phyloP scores from a whole-genome alignment of 2,888 invertebrate genomes.

The Meghimatium bilineatum region DNA sequence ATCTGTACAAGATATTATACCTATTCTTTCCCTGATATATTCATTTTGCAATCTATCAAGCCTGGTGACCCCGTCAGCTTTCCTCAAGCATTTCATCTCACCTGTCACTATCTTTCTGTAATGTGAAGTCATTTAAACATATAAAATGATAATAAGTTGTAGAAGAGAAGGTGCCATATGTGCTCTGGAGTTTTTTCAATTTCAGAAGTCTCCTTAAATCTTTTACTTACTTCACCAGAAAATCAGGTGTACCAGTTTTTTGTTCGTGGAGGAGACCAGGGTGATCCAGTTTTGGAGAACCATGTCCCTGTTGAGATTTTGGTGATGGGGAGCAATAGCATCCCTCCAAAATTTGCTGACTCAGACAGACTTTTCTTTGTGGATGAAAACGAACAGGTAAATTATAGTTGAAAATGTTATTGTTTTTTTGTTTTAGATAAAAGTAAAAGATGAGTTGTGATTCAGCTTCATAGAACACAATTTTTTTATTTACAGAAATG shows the following conservation, averaged over 20 bases:
- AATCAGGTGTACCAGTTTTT: constrained; percentile 86
- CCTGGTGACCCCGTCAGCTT: no score
- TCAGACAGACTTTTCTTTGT: constrained; percentile 87
- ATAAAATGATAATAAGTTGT: no score
- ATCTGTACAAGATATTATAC: no score
- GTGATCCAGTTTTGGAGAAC: constrained; percentile 83
- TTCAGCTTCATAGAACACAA: not conserved
- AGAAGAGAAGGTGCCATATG: no score
- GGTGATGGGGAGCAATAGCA: constrained; percentile 84
- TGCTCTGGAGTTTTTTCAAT: no score
- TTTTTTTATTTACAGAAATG: not conserved
- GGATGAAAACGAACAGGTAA: constrained; percentile 85
- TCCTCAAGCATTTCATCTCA: no score
- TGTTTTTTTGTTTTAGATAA: no score
- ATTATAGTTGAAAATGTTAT: not conserved
- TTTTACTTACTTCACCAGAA: constrained; percentile 53
- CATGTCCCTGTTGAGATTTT: constrained; percentile 89
- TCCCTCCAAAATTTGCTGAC: constrained; percentile 86
- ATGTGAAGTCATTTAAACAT: no score
- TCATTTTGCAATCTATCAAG: no score
- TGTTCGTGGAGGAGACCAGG: constrained; percentile 90
- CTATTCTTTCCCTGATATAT: no score
- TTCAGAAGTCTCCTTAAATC: not conserved
- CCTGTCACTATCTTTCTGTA: no score
- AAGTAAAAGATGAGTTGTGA: no score